Base-by-base conservation (phyloP, 2,113 vertebrate species). In the Tringa solitaria region DNA sequence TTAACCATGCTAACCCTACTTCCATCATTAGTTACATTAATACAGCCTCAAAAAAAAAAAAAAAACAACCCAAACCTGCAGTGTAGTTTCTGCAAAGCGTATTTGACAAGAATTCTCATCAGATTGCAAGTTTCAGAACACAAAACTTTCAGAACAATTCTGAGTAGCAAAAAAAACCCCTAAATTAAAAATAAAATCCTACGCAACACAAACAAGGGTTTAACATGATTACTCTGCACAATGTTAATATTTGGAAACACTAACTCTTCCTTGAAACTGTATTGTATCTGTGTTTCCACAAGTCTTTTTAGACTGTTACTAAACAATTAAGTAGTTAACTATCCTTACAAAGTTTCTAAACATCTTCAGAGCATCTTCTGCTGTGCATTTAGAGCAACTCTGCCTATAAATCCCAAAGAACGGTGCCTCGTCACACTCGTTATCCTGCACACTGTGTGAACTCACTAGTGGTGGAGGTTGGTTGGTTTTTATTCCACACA, bases 371-470 rank as follows among this genome's bases (percentile, higher is more conserved):
- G 39, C 45, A 11, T 19, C 41, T 83, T 48, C 41, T 77, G 41
- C 45, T 83, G 14, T 18, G 35, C n/a, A 7, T n/a, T 45, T 17
- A 60, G 26, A 85, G 41, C 53, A 84, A 33, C 24, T n/a, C 51
- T 68, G 46, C 50, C 48, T 45, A 20, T 24, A 68, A 73, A 53
- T 14, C 63, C n/a, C 76, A 51, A 59, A 51, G 57, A 68, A 23
- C 1, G 0, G 30, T 39, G 22, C 16, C 10, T 63, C 21, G 4
- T 39, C 22, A 19, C 28, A 24, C 11, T 7, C n/a, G 39, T 11
- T 22, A 23, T 6, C 51, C 30, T 35, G 17, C n/a, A 20, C 24
- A 2, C 2, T 24, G 30, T 17, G 35, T 21, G 46, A 79, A 41
- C 27, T 73, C 70, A 27, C 9, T 14, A 39, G 13, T 27, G 26